These are phyloP conservation scores for Atta colombica DNA, from an alignment of 1,140 invertebrate genomes.

Conservation along the genomic window DNA sequence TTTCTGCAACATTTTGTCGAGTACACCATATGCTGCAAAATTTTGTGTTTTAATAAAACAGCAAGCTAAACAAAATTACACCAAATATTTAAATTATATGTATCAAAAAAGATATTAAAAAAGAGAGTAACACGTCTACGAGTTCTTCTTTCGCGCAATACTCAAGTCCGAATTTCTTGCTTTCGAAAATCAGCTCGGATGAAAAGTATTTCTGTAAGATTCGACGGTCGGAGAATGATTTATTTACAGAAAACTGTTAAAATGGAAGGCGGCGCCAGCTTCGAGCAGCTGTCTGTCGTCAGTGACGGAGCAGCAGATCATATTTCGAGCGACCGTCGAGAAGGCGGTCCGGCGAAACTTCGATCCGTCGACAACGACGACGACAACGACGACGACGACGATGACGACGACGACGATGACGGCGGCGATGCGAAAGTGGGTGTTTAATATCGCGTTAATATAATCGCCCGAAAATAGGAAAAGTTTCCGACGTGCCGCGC, in stretches of 20 bases:
- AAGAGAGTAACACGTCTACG: not conserved
- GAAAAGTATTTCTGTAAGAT: constrained; percentile 19
- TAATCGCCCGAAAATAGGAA: constrained; percentile 69
- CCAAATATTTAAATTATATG: not conserved
- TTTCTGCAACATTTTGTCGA: not conserved
- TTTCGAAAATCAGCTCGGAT: not conserved
- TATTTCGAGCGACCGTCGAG: constrained; percentile 46
- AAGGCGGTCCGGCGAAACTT: constrained; percentile 47
- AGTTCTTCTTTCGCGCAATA: not conserved
- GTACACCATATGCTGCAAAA: not conserved
- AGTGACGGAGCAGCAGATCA: constrained; percentile 30
- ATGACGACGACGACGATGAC: not conserved
- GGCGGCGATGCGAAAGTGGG: constrained; percentile 41
- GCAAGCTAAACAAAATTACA: too few relatives aligned
- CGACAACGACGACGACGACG: not conserved
- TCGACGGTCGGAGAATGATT: constrained; percentile 12
- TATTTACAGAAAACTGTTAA: constrained; percentile 45
- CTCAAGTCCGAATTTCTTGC: not conserved
- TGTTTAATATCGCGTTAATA: constrained; percentile 65
- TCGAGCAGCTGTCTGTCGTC: constrained; percentile 44
- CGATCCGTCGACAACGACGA: not conserved
- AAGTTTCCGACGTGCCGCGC: constrained; percentile 68
- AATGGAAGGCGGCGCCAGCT: not conserved
- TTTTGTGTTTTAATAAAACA: constrained; percentile 3
- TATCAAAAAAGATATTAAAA: not conserved